phyloP scores from a whole-genome alignment of 2,113 vertebrate species.

The Chaetodon auriga region DNA sequence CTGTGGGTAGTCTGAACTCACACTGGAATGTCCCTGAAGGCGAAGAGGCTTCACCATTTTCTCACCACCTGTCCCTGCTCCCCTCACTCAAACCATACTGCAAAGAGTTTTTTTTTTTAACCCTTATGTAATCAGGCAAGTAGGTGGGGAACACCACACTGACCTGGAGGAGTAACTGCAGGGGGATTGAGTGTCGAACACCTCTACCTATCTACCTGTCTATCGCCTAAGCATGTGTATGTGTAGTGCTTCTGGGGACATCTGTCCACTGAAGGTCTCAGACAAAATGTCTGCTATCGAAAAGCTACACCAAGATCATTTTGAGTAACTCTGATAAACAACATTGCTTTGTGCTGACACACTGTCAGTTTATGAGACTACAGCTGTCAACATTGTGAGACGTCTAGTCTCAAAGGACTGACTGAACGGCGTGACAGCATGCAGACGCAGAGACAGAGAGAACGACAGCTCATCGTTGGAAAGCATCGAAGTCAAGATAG shows the following conservation, averaged over 20 bases:
- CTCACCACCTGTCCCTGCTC: constrained; percentile 50
- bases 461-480: neutral
- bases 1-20: constrained; percentile 35
- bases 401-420: constrained; percentile 32
- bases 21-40: constrained; percentile 73
- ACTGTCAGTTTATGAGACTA: constrained; percentile 26
- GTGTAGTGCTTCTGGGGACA: neutral
- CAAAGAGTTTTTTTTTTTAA: constrained; percentile 29
- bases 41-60: constrained; percentile 45
- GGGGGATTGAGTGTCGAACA: constrained; percentile 19
- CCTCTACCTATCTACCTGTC: neutral
- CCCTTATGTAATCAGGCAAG: constrained; percentile 48
- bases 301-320: constrained; percentile 33
- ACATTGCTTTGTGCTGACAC: constrained; percentile 40
- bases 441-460: constrained; percentile 22
- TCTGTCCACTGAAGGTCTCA: neutral
- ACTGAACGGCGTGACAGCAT: constrained; percentile 32
- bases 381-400: constrained; percentile 28
- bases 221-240: too few species aligned
- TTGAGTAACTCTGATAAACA: constrained; percentile 28
- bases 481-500: neutral
- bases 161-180: constrained; percentile 5
- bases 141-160: neutral
- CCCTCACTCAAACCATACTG: constrained; percentile 34
- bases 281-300: neutral